A percentile compares a stretch with the other conserved stretches of the same genome.
phyloP scores from a whole-genome alignment of 2,113 vertebrate genomes.

The human (Homo sapiens) region GRCh38 chr15:57309001-57309500 shows the following conservation, averaged over 20 bases:
- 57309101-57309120: background rate
- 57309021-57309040: background rate
- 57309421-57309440: no score
- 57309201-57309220: background rate
- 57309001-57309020: background rate
- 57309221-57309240: background rate
- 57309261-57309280: background rate
- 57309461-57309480: no score
- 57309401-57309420: no score
- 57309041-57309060: background rate
- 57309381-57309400: no score
- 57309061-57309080: background rate
- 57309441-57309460: no score
- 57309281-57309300: background rate
- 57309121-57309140: rapidly evolving
- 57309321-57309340: background rate
- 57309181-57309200: background rate
- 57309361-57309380: no score
- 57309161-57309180: rapidly evolving
- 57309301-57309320: background rate
- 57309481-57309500: no score
- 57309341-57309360: background rate
- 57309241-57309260: background rate
- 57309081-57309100: background rate
- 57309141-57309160: rapidly evolving